Conservation (phyloP, 30 jellyfish, hydroid and myxozoan species). For the Chrysaora quinquecirrha region DNA sequence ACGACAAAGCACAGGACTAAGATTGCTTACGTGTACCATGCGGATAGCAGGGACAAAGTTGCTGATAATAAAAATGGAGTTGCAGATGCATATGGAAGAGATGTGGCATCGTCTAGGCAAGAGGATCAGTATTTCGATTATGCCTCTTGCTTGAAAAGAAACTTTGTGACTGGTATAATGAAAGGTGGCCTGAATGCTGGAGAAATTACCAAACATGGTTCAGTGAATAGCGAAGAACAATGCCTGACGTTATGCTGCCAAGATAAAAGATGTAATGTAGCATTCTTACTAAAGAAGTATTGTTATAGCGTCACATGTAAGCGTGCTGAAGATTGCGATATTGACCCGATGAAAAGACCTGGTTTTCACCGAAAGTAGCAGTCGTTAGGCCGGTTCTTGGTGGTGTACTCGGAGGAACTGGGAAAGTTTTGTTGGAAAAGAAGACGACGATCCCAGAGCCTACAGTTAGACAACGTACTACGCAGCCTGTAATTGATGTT, state of each 20-base stretch:
- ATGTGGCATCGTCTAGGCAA: too few species aligned
- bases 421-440: constrained; percentile 13
- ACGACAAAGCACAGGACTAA: constrained; percentile 8
- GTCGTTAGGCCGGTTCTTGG: constrained; percentile 53
- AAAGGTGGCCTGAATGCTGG: constrained; percentile 83
- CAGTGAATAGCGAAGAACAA: constrained; percentile 41
- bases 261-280: constrained; percentile 70
- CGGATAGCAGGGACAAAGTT: neutral
- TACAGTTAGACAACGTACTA: neutral
- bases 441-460: constrained; percentile 56
- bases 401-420: neutral
- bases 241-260: constrained; percentile 80
- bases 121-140: neutral
- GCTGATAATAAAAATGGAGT: neutral
- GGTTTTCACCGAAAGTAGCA: constrained; percentile 80
- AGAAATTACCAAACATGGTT: constrained; percentile 68
- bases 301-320: constrained; percentile 84
- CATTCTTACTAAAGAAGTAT: constrained; percentile 67
- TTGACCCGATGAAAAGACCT: constrained; percentile 32
- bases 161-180: constrained; percentile 53
- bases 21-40: constrained; percentile 28
- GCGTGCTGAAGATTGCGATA: constrained; percentile 55
- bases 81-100: too few species aligned
- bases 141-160: constrained; percentile 28
- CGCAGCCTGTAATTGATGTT: too few species aligned